Evolutionary conservation across 64 coral and sea anemone species (phyloP).

Genomic region (Anthopleura sola): DNA sequence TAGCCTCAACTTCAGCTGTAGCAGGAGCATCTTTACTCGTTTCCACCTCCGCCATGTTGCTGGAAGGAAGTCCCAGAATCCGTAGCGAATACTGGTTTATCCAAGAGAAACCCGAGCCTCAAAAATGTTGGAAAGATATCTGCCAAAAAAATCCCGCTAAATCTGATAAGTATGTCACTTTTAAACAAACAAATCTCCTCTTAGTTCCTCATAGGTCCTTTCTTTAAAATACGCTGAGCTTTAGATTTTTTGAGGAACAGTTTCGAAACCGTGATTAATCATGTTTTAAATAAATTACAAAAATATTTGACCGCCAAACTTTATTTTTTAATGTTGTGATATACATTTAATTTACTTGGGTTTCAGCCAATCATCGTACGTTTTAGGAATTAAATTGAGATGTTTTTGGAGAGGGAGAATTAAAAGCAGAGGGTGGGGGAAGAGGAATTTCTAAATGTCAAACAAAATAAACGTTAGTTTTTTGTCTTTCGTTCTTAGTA

Average conservation of each 20-base stretch:
- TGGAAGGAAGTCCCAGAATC: constrained; percentile 21
- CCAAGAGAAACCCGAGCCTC: not conserved
- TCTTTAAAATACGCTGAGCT: not conserved
- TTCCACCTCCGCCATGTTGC: constrained; percentile 27
- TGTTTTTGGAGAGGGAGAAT: not conserved
- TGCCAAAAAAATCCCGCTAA: not conserved
- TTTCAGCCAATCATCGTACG: not conserved
- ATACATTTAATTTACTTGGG: not conserved
- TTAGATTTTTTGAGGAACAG: not conserved
- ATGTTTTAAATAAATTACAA: not conserved
- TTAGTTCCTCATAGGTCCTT: not conserved
- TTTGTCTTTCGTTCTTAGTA: too few relatives aligned
- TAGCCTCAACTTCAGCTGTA: not conserved
- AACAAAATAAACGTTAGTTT: too few relatives aligned
- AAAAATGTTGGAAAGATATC: not conserved
- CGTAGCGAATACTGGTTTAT: not conserved
- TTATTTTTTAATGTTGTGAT: not conserved
- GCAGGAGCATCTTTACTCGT: not conserved
- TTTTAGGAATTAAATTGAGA: not conserved
- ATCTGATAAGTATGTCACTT: not conserved
- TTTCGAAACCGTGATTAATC: not conserved
- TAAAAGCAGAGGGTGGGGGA: not conserved
- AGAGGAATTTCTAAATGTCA: not conserved
- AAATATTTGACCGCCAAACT: constrained; percentile 7
- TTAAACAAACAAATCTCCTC: not conserved